phyloP scores from a whole-genome alignment of 2,113 vertebrate genomes.

The Aldabrachelys gigantea region DNA sequence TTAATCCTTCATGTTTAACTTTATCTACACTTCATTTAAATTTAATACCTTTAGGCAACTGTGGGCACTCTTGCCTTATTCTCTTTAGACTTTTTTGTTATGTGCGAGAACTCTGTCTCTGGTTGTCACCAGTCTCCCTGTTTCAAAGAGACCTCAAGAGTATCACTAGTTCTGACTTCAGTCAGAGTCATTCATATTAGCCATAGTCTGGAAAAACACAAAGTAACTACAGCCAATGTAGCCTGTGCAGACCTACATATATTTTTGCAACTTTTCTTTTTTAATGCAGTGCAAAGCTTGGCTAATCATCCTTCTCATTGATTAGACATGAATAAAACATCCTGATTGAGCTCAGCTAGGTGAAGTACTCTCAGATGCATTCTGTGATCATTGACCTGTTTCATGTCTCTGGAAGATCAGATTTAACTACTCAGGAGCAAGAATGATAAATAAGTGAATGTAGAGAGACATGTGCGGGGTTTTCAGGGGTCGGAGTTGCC shows the following conservation, averaged over 20 bases:
- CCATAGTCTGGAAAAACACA: constrained; percentile 22
- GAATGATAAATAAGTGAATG: neutral
- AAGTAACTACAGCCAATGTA: constrained; percentile 32
- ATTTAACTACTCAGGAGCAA: constrained; percentile 1
- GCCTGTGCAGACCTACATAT: neutral
- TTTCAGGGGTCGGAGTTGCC: neutral
- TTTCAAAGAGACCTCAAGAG: constrained; percentile 46
- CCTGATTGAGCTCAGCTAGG: constrained; percentile 16
- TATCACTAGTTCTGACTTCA: constrained; percentile 21
- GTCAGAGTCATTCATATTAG: neutral
- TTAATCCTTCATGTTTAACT: constrained; percentile 69
- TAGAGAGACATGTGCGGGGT: neutral
- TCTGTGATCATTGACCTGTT: constrained; percentile 34
- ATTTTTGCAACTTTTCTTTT: constrained; percentile 50
- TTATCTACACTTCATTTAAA: constrained; percentile 70
- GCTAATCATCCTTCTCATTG: constrained; percentile 62
- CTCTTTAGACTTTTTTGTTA: constrained; percentile 16
- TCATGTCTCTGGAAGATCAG: constrained; percentile 45
- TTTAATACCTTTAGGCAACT: constrained; percentile 63
- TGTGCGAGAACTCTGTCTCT: constrained; percentile 33
- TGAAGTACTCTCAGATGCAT: constrained; percentile 35
- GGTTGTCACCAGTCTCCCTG: neutral
- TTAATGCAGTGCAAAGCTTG: constrained; percentile 59
- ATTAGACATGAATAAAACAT: constrained; percentile 62
- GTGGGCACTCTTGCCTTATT: constrained; percentile 35